Conservation (phyloP, 2,113 vertebrate species). For the Brachirus orientalis region DNA sequence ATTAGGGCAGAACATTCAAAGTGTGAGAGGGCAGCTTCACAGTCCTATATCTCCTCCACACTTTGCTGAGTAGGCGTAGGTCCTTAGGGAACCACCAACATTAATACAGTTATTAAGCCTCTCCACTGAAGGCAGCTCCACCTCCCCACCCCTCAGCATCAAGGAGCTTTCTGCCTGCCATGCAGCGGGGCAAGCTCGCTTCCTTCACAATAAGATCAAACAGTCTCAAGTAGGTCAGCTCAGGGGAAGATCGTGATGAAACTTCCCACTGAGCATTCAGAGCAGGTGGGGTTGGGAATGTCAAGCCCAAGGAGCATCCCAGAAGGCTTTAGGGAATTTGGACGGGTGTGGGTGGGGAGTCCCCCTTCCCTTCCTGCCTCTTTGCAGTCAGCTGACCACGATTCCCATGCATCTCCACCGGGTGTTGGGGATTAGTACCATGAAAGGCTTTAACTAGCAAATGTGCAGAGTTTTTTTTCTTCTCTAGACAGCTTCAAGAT, state of each 20-base stretch:
- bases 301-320: conserved; percentile 71
- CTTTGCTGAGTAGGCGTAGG: conserved; percentile 51
- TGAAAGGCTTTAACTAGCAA: conserved; percentile 53
- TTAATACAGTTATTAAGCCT: conserved; percentile 83
- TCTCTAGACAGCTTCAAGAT: conserved; percentile 27
- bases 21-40: conserved; percentile 44
- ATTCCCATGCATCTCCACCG: conserved; percentile 71
- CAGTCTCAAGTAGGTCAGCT: conserved; percentile 75
- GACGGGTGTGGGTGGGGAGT: conserved; percentile 4
- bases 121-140: conserved; percentile 75
- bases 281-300: conserved; percentile 65
- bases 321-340: conserved; percentile 63
- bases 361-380: conserved; percentile 38
- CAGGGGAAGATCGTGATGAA: conserved; percentile 69
- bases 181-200: conserved; percentile 54
- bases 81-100: conserved; percentile 70
- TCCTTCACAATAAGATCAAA: conserved; percentile 80
- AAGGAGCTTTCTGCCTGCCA: conserved; percentile 75
- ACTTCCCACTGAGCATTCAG: conserved; percentile 57
- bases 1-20: conserved; percentile 54
- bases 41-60: background rate
- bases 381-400: conserved; percentile 70
- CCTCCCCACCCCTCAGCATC: conserved; percentile 71
- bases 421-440: conserved; percentile 52
- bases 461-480: conserved; percentile 28